Evolutionary conservation across 2,888 invertebrate species (phyloP), one percentile per base, ranked within the genome.

Genomic region (Epistrophe grossulariae): DNA sequence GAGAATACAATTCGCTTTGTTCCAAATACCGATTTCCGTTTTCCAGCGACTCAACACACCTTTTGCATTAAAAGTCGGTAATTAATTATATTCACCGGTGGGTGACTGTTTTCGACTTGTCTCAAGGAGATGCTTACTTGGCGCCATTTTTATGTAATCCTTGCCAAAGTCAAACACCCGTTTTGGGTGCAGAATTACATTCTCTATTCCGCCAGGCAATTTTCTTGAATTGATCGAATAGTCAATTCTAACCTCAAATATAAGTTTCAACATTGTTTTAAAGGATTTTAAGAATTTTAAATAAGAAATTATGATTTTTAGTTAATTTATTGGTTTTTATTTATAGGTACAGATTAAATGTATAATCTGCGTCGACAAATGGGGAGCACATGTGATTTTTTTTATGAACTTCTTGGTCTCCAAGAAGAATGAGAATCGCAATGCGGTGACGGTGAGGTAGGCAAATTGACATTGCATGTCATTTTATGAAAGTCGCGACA

Each of bases 381-480:
- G 45, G 55, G 60, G 28, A 77, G 17, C 81, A 85, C 84, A 85
- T 85, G 84, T 81, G 84, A 68, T 84, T 76, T 59, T n/a, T 24
- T 8, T 66, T 28, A 50, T 50, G 38, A 35, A 13, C 17, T 59
- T 43, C 13, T 45, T n/a, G 17, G 48, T 45, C n/a, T n/a, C 19
- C 45, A 40, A 74, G 55, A 28, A 45, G 68, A 57, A 45, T 15
- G 19, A 15, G 28, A 45, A 68, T 73, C 66, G 70, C 74, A 79
- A 79, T 76, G 79, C 70, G 78, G 84, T 71, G 79, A 68, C 50
- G 74, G 38, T 48, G 68, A 80, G 55, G 68, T 60, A 71, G 78
- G 82, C 55, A 24, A 79, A 57, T 81, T 85, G 84, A 81, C 84
- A 85, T 85, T 85, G 81, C 72, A 79, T 40, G 80, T 84, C 76